phyloP scores from a whole-genome alignment of 2,797 vertebrate species.

The Psittacula derbiana region DNA sequence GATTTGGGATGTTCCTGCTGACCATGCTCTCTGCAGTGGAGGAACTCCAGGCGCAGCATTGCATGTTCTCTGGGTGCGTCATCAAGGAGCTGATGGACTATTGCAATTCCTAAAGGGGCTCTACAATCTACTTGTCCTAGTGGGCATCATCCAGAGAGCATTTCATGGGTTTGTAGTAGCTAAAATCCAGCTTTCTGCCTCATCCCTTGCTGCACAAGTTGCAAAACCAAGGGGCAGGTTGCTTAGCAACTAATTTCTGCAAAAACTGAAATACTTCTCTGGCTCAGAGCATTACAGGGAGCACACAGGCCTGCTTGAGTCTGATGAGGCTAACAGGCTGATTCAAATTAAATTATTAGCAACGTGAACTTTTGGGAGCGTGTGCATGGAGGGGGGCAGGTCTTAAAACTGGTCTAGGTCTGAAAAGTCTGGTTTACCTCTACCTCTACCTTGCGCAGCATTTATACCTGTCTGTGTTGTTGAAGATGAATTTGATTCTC shows the following conservation, averaged over 20 bases:
- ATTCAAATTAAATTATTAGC: not conserved
- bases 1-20: not conserved
- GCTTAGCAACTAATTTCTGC: conserved; percentile 34
- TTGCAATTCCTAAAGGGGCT: conserved; percentile 10
- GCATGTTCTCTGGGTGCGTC: not conserved
- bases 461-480: conserved; percentile 18
- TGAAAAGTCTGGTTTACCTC: conserved; percentile 46
- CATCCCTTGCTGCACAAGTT: not conserved
- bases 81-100: not conserved
- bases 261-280: conserved; percentile 22
- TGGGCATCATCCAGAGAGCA: not conserved
- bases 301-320: conserved; percentile 13
- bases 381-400: not conserved
- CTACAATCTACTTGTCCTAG: not conserved
- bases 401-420: not conserved
- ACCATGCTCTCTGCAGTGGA: not conserved
- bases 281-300: conserved; percentile 10
- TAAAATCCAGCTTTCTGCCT: not conserved
- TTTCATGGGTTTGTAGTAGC: not conserved
- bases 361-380: not conserved
- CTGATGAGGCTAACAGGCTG: conserved; percentile 11
- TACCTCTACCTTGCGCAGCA: conserved; percentile 55
- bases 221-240: not conserved
- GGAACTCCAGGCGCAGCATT: not conserved
- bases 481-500: conserved; percentile 27